A percentile compares a stretch with the other conserved stretches of the same genome.
Conservation (phyloP, 2,797 vertebrate species). For the Neosalanx taihuensis region DNA sequence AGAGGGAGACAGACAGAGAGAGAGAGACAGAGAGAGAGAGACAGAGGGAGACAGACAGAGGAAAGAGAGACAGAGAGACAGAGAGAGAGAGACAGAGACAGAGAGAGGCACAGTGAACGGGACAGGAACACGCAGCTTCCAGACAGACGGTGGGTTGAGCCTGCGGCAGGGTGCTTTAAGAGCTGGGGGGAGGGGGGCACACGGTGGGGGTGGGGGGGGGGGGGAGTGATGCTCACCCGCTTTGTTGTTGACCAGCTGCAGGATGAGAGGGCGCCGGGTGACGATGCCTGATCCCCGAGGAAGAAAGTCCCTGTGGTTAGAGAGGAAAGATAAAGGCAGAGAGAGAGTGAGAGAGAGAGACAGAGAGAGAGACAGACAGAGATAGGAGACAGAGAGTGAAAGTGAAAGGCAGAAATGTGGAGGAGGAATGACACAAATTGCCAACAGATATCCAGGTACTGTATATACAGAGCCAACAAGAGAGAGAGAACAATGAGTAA, state of each 20-base stretch:
- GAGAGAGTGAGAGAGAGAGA: not conserved
- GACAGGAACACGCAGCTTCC: too few species aligned
- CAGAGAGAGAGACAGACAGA: not conserved
- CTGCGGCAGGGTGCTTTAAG: not conserved
- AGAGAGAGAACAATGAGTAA: too few species aligned
- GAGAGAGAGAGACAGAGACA: too few species aligned
- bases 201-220: not conserved
- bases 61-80: too few species aligned
- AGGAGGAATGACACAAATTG: too few species aligned
- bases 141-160: too few species aligned
- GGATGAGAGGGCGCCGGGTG: slow-evolving; percentile 91
- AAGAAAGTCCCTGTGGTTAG: slow-evolving; percentile 87
- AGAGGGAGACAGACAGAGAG: slow-evolving; percentile 11
- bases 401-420: too few species aligned
- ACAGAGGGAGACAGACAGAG: slow-evolving; percentile 24
- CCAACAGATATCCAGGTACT: too few species aligned
- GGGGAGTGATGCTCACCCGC: slow-evolving; percentile 74
- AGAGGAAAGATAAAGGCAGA: slow-evolving; percentile 9
- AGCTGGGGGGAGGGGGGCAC: not conserved
- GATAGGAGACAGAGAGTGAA: slow-evolving; percentile 2
- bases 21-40: too few species aligned
- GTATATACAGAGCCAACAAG: too few species aligned
- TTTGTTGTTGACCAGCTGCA: slow-evolving; percentile 96
- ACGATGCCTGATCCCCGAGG: slow-evolving; percentile 97
- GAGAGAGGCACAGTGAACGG: slow-evolving; percentile 31